These are phyloP conservation scores for Macrobrachium rosenbergii DNA, from an alignment of 1,140 invertebrate species.

Conservation along the genomic window DNA sequence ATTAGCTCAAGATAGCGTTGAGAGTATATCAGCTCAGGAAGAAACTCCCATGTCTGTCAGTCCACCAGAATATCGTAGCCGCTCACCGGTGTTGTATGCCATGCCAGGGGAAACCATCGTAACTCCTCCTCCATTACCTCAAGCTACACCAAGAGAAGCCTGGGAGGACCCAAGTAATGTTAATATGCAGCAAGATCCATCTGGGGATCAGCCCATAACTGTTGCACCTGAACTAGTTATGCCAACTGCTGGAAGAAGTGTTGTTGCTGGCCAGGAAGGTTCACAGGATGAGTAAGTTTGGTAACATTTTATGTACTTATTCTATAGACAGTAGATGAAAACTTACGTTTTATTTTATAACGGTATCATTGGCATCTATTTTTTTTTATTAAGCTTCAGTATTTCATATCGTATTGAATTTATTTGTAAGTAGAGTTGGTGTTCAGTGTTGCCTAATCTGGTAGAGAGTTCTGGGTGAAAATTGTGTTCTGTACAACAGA, in stretches of 20 bases:
- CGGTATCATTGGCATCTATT: too few relatives aligned
- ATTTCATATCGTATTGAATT: too few relatives aligned
- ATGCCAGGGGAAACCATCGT: conserved; percentile 73
- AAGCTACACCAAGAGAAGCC: conserved; percentile 64
- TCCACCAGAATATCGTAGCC: conserved; percentile 51
- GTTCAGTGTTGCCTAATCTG: too few relatives aligned
- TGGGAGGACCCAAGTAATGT: conserved; percentile 44
- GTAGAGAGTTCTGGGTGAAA: too few relatives aligned
- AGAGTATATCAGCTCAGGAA: conserved; percentile 43
- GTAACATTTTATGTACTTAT: too few relatives aligned
- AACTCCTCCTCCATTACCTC: conserved; percentile 53
- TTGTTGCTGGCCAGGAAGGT: too few relatives aligned
- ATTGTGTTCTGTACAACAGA: too few relatives aligned
- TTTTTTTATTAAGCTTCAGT: too few relatives aligned
- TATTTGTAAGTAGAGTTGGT: too few relatives aligned
- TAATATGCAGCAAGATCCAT: conserved; percentile 50
- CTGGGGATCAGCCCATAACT: conserved; percentile 2
- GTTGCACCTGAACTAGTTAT: background rate
- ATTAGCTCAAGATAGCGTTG: conserved; percentile 26
- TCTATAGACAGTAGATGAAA: too few relatives aligned
- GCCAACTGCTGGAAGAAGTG: background rate
- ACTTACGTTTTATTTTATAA: too few relatives aligned
- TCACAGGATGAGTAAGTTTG: too few relatives aligned
- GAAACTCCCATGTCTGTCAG: conserved; percentile 62
- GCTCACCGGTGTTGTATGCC: conserved; percentile 64